A percentile compares a stretch with the other conserved stretches of the same genome.
Evolutionary conservation across 2,113 vertebrate species (phyloP).

Genomic region (Toxotes jaculatrix): DNA sequence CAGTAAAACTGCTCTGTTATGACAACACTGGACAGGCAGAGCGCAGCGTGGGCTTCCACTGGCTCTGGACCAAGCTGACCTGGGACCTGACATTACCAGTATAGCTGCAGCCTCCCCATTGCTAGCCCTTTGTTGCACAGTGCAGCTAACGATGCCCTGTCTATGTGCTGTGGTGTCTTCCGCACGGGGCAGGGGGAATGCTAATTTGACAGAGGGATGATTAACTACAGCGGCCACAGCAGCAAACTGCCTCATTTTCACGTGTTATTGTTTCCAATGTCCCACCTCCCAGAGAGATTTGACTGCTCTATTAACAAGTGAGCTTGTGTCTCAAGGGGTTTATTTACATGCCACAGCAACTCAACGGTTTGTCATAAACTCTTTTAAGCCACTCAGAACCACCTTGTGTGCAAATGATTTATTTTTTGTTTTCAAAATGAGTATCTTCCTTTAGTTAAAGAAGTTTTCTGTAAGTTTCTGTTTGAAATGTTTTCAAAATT

Average conservation of each 20-base stretch:
- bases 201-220: constrained; percentile 81
- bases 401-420: not conserved
- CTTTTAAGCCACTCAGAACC: not conserved
- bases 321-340: constrained; percentile 33
- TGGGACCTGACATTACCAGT: constrained; percentile 73
- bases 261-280: constrained; percentile 67
- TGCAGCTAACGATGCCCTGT: constrained; percentile 62
- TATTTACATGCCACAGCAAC: not conserved
- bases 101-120: constrained; percentile 67
- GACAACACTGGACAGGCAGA: constrained; percentile 59
- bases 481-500: not conserved
- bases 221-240: constrained; percentile 73
- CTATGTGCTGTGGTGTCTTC: constrained; percentile 51
- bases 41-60: constrained; percentile 72
- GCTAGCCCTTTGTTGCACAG: constrained; percentile 62
- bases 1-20: constrained; percentile 68
- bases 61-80: constrained; percentile 75
- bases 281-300: constrained; percentile 65
- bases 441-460: not conserved
- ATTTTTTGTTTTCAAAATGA: not conserved
- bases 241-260: constrained; percentile 68
- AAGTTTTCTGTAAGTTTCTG: not conserved
- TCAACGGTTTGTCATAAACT: constrained; percentile 12
- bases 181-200: constrained; percentile 57
- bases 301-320: constrained; percentile 66